Base-by-base conservation (phyloP, 2,113 vertebrate genomes). In the Chunga burmeisteri region DNA sequence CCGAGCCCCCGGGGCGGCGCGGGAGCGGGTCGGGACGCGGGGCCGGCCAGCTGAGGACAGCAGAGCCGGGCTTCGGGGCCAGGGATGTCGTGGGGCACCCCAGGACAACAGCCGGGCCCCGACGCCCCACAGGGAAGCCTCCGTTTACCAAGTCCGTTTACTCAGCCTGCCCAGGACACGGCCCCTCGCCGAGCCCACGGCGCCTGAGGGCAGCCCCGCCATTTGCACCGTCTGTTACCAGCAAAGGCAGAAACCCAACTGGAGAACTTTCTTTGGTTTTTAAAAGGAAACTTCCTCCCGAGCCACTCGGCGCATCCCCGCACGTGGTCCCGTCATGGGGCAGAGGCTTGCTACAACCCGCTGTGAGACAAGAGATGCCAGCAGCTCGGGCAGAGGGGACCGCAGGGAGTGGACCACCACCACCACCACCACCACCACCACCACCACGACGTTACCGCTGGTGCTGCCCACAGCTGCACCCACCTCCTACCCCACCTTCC, bases 401-500 rank as follows among this genome's bases (percentile, higher is more conserved):
- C 23, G 65, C 74, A 3, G 7, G 36, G 30, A 26, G 8, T 65
- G 36, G 0, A 9, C 16, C 77, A 8, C 2, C 72, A 4, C 36
- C 79, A 52, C 52, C 68, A 2, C 2, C 1, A 0, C 56, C 50
- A 12, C 65, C n/a, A n/a, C n/a, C n/a, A n/a, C n/a, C n/a, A n/a
- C n/a, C n/a, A n/a, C n/a, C n/a, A n/a, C n/a, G n/a, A n/a, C n/a
- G n/a, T 7, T 29, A 14, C 42, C 2, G 32, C 46, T 67, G 5
- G 56, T 23, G 58, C 56, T 42, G 49, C 32, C 11, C 5, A 1
- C 1, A 61, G 49, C 34, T 13, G 42, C 21, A 8, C 19, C 6
- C 22, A 10, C 46, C 36, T 0, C 25, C 0, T 0, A 0, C 0
- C 3, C 32, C 22, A 1, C 0, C 0, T 4, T 16, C 29, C 70